Percentiles rank a stretch among this genome's conserved stretches.
phyloP scores from a whole-genome alignment of 1,140 invertebrate genomes.

The Phymorhynchus buccinoides region DNA sequence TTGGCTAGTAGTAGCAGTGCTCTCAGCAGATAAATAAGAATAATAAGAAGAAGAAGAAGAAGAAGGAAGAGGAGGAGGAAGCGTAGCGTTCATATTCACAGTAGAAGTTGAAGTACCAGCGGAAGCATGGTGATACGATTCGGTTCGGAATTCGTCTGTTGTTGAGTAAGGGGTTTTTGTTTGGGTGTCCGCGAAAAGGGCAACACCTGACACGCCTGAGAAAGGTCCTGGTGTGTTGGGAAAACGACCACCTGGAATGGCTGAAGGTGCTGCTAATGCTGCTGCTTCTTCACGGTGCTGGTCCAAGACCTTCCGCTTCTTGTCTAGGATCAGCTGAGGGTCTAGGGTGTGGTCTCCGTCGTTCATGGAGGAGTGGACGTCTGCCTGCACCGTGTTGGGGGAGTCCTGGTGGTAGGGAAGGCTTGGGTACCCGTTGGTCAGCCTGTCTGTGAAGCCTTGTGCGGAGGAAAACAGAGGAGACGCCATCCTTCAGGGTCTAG shows the following conservation, averaged over 20 bases:
- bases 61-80: no score
- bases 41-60: background rate
- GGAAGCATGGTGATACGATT: background rate
- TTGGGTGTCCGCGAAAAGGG: no score
- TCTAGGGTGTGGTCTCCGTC: no score
- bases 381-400: background rate
- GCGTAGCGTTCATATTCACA: no score
- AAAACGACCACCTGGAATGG: background rate
- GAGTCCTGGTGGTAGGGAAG: background rate
- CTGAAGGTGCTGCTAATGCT: background rate
- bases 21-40: constrained; percentile 7
- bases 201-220: background rate
- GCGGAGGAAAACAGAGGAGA: background rate
- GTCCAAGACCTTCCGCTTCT: no score
- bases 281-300: background rate
- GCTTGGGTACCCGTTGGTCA: background rate
- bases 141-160: background rate
- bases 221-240: background rate
- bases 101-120: no score
- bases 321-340: no score
- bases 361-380: no score
- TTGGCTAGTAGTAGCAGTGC: no score
- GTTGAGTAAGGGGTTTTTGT: background rate
- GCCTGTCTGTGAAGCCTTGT: background rate
- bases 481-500: background rate